phyloP scores from a whole-genome alignment of 2,113 vertebrate genomes.

The Lophura nycthemera region DNA sequence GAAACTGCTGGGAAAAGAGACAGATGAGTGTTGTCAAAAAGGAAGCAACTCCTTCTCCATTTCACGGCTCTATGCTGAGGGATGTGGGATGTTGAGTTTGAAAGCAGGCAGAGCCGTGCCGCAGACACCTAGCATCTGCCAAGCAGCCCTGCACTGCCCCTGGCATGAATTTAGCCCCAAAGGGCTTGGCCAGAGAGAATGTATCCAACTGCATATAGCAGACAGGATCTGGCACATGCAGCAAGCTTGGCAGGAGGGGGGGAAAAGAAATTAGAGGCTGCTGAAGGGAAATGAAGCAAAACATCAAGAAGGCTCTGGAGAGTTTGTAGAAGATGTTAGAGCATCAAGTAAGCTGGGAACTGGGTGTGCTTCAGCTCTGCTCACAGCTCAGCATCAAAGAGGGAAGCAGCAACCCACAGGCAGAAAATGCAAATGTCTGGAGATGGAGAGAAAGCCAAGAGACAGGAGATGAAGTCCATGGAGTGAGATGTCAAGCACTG shows the following conservation, averaged over 20 bases:
- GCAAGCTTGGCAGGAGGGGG: rapidly evolving
- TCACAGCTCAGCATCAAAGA: not conserved
- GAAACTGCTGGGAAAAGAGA: not conserved
- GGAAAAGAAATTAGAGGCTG: not conserved
- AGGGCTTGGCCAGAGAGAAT: not conserved
- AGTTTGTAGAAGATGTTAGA: not conserved
- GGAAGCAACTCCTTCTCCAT: not conserved
- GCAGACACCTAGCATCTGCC: rapidly evolving
- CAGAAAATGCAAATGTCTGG: not conserved
- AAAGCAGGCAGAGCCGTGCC: not conserved
- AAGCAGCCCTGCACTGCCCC: not conserved
- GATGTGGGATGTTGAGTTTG: rapidly evolving
- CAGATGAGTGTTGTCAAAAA: not conserved
- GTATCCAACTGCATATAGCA: not conserved
- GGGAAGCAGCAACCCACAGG: not conserved
- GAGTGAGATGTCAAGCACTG: rapidly evolving
- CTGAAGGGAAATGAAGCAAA: not conserved
- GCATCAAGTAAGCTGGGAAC: not conserved
- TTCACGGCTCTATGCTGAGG: not conserved
- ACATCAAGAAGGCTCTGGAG: not conserved
- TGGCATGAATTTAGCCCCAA: not conserved
- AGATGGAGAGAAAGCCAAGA: not conserved
- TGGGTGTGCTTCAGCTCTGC: not conserved
- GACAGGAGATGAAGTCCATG: not conserved
- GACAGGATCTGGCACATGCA: not conserved